These are phyloP conservation scores for Ptyas mucosa DNA, from an alignment of 2,113 vertebrate genomes.

Conservation along the genomic window DNA sequence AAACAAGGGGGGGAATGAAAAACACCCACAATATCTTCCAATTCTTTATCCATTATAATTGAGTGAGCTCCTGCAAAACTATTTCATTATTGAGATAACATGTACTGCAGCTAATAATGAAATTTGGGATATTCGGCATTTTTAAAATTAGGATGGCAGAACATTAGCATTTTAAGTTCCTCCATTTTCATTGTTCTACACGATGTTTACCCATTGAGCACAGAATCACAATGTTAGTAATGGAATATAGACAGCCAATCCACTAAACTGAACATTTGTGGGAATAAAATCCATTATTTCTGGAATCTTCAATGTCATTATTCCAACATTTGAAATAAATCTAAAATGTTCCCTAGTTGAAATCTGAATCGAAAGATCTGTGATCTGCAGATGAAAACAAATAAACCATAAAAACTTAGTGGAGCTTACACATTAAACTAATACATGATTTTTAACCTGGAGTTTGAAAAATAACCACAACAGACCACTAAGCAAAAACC, in stretches of 20 bases:
- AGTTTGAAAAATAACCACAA: background rate
- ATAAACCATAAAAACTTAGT: background rate
- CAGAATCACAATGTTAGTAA: background rate
- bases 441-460: background rate
- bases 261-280: background rate
- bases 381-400: background rate
- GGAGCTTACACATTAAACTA: background rate
- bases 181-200: background rate
- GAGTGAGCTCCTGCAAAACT: background rate
- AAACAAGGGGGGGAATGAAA: background rate
- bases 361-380: background rate
- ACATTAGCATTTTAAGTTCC: background rate
- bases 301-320: background rate
- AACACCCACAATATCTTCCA: constrained; percentile 16
- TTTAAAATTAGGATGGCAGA: background rate
- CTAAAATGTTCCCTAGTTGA: background rate
- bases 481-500: background rate
- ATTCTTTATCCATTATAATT: background rate
- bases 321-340: background rate
- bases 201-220: background rate
- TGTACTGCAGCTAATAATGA: background rate
- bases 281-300: background rate
- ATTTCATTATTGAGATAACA: background rate
- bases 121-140: background rate
- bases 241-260: background rate